phyloP scores from a whole-genome alignment of 2,888 invertebrate species.

The Drosophila antonietae region DNA sequence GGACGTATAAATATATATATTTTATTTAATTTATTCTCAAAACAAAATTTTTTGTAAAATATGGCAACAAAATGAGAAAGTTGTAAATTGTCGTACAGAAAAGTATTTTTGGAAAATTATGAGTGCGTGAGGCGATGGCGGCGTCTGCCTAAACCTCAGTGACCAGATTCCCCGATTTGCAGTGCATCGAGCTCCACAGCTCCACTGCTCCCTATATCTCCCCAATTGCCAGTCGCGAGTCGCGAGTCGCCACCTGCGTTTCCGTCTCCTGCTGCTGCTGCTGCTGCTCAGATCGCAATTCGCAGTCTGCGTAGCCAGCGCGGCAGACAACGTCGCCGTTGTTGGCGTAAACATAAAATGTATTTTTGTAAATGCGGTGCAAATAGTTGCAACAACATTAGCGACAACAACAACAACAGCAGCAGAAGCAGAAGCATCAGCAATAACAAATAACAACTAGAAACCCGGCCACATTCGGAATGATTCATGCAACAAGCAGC shows the following conservation, averaged over 20 bases:
- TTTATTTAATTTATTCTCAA: conserved; percentile 23
- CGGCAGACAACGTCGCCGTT: conserved; percentile 61
- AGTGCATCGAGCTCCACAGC: neutral
- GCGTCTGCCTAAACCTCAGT: conserved; percentile 45
- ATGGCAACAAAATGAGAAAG: conserved; percentile 47
- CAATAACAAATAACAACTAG: conserved; percentile 42
- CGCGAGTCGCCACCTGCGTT: conserved; percentile 52
- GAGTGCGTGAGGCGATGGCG: conserved; percentile 64
- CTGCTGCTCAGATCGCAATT: conserved; percentile 15
- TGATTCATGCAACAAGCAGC: conserved; percentile 75
- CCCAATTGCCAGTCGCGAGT: conserved; percentile 10
- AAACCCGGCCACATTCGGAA: conserved; percentile 60
- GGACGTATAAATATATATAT: neutral
- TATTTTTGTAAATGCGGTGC: conserved; percentile 74
- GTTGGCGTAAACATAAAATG: conserved; percentile 79
- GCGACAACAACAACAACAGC: conserved; percentile 38
- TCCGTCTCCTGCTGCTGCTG: conserved; percentile 49
- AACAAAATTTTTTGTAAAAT: conserved; percentile 54
- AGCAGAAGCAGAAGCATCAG: conserved; percentile 34
- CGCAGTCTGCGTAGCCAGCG: conserved; percentile 45
- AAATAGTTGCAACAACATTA: conserved; percentile 71
- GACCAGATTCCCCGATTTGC: conserved; percentile 9
- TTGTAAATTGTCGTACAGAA: conserved; percentile 61
- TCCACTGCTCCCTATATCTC: neutral
- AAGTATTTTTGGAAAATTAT: conserved; percentile 79